phyloP scores from a whole-genome alignment of 2,113 vertebrate species.

The Scolopax mira region DNA sequence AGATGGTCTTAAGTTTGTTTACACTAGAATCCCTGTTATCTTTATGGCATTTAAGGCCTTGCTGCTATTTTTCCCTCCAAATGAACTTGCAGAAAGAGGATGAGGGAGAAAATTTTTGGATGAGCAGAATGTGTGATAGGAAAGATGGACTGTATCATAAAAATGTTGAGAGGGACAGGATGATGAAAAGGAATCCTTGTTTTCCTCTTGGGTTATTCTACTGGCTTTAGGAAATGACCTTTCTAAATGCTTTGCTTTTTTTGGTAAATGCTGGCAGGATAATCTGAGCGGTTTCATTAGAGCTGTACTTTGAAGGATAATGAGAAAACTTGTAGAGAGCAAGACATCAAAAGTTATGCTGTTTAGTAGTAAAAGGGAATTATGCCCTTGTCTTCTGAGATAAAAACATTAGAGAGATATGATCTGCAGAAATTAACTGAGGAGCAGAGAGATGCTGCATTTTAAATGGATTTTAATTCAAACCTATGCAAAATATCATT shows the following conservation, averaged over 20 bases:
- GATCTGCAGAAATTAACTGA: background rate
- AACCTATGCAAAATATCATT: background rate
- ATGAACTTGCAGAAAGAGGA: background rate
- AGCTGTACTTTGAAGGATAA: background rate
- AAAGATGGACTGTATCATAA: background rate
- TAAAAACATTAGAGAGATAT: background rate
- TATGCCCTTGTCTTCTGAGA: background rate
- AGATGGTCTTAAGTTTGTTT: background rate
- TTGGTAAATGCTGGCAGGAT: background rate
- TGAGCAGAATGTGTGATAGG: background rate
- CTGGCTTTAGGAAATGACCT: background rate
- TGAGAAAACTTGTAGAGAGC: background rate
- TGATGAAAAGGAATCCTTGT: background rate
- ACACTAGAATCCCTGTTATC: background rate
- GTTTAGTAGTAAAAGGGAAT: background rate
- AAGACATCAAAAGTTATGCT: background rate
- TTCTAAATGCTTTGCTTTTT: background rate
- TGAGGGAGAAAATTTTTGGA: background rate
- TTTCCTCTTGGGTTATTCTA: background rate
- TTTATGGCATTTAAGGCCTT: background rate
- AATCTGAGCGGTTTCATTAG: background rate
- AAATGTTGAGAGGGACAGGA: background rate
- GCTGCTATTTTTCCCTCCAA: background rate
- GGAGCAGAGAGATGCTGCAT: background rate
- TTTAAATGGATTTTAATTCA: background rate